Percentiles rank a stretch among this genome's conserved stretches.
Conservation (phyloP, 2,888 invertebrate genomes). For the Campoplex nolae region DNA sequence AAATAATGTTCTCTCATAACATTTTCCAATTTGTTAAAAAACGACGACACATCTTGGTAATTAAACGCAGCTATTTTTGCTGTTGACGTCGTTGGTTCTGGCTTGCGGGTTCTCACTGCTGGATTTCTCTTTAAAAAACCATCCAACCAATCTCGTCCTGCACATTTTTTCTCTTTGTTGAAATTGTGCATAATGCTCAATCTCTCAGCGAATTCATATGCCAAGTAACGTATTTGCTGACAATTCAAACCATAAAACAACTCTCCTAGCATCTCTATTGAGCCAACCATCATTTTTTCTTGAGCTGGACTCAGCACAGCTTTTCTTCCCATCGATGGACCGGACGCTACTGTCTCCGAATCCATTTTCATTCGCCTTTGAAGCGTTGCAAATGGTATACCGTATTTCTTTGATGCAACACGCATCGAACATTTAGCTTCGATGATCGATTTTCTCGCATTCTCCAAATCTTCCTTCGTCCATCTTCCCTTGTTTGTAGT, state of each 20-base stretch:
- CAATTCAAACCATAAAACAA: conserved; percentile 73
- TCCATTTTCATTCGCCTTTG: conserved; percentile 67
- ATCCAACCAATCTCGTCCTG: conserved; percentile 75
- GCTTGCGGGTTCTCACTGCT: conserved; percentile 51
- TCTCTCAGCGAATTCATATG: conserved; percentile 72
- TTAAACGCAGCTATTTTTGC: conserved; percentile 62
- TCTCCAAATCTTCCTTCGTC: conserved; percentile 65
- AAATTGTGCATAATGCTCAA: conserved; percentile 74
- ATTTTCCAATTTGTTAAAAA: conserved; percentile 62
- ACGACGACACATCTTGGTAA: conserved; percentile 47
- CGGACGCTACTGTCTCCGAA: conserved; percentile 47
- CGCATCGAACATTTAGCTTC: conserved; percentile 57
- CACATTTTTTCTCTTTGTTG: conserved; percentile 69
- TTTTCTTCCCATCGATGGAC: conserved; percentile 66
- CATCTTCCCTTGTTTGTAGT: conserved; percentile 66
- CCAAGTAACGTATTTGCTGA: conserved; percentile 69
- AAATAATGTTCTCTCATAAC: conserved; percentile 51
- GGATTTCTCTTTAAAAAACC: conserved; percentile 74
- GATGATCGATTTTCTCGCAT: conserved; percentile 57
- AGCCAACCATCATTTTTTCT: conserved; percentile 69
- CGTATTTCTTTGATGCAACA: conserved; percentile 63
- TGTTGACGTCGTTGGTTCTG: conserved; percentile 52
- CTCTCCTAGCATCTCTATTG: conserved; percentile 69
- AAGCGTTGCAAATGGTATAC: conserved; percentile 69
- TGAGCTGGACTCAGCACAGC: conserved; percentile 71